These are phyloP conservation scores for Melitaea athalia DNA, from an alignment of 2,888 invertebrate species.

Conservation along the genomic window DNA sequence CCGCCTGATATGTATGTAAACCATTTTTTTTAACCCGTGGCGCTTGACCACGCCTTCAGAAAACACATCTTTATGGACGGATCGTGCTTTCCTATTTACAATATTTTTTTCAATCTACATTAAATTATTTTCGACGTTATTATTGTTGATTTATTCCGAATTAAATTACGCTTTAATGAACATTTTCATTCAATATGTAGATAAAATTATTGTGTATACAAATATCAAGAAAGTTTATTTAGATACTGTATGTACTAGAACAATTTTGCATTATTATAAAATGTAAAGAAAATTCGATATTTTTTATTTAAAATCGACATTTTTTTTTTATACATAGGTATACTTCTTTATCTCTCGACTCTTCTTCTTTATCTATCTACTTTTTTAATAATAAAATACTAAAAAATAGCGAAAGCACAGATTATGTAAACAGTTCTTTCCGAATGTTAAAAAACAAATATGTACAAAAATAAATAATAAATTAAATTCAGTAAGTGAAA, in stretches of 20 bases:
- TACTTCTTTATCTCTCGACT: background rate
- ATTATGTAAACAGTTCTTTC: background rate
- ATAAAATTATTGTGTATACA: no score
- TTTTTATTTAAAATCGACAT: no score
- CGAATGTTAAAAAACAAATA: background rate
- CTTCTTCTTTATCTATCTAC: background rate
- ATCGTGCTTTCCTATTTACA: conserved; percentile 54
- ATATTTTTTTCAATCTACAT: background rate
- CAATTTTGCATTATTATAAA: no score
- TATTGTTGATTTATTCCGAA: background rate
- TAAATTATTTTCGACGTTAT: background rate
- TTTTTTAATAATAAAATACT: background rate
- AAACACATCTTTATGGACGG: conserved; percentile 66
- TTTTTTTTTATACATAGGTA: no score
- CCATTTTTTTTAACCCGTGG: conserved; percentile 9
- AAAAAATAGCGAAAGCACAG: background rate
- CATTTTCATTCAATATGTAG: background rate
- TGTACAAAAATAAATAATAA: conserved; percentile 14
- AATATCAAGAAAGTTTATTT: no score
- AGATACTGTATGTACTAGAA: no score
- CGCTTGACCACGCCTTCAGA: conserved; percentile 34
- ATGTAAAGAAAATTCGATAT: no score
- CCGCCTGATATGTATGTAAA: background rate
- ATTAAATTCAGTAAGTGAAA: conserved; percentile 25
- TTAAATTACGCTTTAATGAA: background rate